A percentile compares a stretch with the other conserved stretches of the same genome.
These are phyloP conservation scores for Mus caroli DNA, from an alignment of 2,797 vertebrate species.

Conservation along the genomic window DNA sequence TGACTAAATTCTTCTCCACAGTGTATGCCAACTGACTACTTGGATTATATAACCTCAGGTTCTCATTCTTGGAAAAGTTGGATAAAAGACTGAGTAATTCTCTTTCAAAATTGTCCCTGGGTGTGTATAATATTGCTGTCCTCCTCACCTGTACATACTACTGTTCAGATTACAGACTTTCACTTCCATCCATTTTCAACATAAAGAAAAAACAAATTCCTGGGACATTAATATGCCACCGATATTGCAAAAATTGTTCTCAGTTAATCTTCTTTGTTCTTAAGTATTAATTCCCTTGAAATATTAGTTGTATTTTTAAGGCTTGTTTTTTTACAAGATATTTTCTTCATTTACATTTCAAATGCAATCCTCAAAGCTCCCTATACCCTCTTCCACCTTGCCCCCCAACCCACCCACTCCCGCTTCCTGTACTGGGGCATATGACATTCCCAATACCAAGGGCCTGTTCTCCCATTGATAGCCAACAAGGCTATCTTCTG, in stretches of 20 bases:
- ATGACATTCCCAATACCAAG: too few species aligned
- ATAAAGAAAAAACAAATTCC: neutral
- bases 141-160: neutral
- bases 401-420: too few species aligned
- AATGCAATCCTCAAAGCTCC: too few species aligned
- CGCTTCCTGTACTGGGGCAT: too few species aligned
- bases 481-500: too few species aligned
- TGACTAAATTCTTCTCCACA: neutral
- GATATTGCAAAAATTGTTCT: neutral
- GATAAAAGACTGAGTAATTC: neutral
- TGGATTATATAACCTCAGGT: neutral
- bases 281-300: constrained; percentile 13
- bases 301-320: neutral
- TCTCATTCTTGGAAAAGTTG: neutral
- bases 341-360: too few species aligned
- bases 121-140: neutral
- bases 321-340: too few species aligned
- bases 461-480: too few species aligned
- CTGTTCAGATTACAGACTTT: neutral
- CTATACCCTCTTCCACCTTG: too few species aligned
- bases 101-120: neutral
- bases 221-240: neutral
- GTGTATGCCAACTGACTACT: neutral
- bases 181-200: neutral
- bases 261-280: neutral